phyloP scores from a whole-genome alignment of 2,113 vertebrate species.

The Trogon surrucura region DNA sequence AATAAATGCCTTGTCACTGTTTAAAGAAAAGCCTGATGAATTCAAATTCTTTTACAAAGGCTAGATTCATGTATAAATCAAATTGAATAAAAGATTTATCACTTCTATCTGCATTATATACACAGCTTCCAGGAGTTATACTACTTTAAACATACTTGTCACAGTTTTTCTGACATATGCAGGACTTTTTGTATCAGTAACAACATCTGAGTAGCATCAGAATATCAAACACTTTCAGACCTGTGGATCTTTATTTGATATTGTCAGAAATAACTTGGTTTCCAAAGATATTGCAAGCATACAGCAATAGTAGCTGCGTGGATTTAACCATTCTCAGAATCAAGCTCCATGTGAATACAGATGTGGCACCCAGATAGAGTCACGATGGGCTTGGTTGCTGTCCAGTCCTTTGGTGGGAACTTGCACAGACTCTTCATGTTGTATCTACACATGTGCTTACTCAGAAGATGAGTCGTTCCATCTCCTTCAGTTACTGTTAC shows the following conservation, averaged over 20 bases:
- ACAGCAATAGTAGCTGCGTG: neutral
- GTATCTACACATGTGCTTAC: neutral
- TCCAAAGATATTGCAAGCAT: neutral
- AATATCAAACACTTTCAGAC: neutral
- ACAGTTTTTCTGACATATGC: neutral
- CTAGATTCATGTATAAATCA: neutral
- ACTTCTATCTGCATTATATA: neutral
- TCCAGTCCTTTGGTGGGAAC: neutral
- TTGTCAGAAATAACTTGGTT: neutral
- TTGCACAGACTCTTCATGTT: neutral
- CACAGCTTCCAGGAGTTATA: neutral
- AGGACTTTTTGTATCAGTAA: neutral
- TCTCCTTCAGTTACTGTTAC: neutral
- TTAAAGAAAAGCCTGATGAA: neutral
- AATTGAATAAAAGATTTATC: slow-evolving; percentile 4
- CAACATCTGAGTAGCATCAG: neutral
- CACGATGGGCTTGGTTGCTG: neutral
- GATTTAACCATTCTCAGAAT: neutral
- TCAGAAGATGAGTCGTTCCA: neutral
- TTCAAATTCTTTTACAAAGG: neutral
- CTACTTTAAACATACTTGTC: neutral
- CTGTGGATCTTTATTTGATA: neutral
- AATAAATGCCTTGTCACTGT: neutral
- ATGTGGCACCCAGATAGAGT: neutral
- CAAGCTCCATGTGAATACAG: neutral